Evolutionary conservation across 1,140 invertebrate genomes (phyloP), one percentile per base, ranked within the genome.

Genomic region (Drosophila lowei): DNA sequence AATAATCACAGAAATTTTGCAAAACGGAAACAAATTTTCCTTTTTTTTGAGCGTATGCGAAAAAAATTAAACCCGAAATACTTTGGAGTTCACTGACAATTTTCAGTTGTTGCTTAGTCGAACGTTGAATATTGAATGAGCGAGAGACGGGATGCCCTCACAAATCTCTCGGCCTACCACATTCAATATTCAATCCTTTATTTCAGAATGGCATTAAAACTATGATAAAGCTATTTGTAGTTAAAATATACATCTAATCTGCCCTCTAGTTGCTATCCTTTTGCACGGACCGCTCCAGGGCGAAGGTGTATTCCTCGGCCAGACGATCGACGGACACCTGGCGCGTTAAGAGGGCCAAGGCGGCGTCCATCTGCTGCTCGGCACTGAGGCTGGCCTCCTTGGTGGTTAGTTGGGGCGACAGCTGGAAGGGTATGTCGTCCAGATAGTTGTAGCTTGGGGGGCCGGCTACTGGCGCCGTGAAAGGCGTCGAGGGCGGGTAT

Each of bases 341-440:
- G n/a, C 85, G 73, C 6, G 90, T 91, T n/a, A 91, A 48, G 0
- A 90, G 47, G 0, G 90, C 90, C 47, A 91, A 42, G 18, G 91
- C 90, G 42, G 79, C 78, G 42, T 91, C 90, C 13, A 91, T 77
- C 57, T 91, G 84, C 50, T 72, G 55, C 25, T 91, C 90, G 1
- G 77, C 75, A n/a, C 71, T 57, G 43, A 74, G 73, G 6, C 67
- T 80, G 21, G 63, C 54, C 18, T 74, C 75, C 54, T 89, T 90
- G 38, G 21, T 65, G 11, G 72, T 52, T 18, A 91, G 25, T 1
- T 80, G 84, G 0, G 90, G 90, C 4, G 90, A 79, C 28, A 91
- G 56, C 48, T 90, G 66, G n/a, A 91, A 91, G 6, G 90, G 90
- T 63, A 91, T 79, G 56, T 89, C 90, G 48, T 91, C 89, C 38